phyloP scores from a whole-genome alignment of 2,888 invertebrate species.

The Drosophila macrospina region DNA sequence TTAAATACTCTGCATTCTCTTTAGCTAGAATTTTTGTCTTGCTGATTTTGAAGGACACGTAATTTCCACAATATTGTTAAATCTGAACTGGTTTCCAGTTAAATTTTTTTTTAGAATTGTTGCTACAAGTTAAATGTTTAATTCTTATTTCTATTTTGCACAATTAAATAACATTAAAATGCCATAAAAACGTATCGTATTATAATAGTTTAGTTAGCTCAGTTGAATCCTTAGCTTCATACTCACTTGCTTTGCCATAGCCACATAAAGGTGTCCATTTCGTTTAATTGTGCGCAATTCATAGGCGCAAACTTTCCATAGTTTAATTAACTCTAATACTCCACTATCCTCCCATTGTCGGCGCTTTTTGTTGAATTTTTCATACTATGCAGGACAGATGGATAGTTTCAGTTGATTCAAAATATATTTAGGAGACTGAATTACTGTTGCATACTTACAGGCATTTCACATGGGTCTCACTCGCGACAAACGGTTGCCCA shows the following conservation, averaged over 20 bases:
- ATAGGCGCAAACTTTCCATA: slow-evolving; percentile 85
- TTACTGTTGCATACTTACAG: slow-evolving; percentile 71
- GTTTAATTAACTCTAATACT: slow-evolving; percentile 84
- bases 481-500: slow-evolving; percentile 79
- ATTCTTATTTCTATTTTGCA: too few relatives aligned
- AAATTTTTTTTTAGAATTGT: too few relatives aligned
- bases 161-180: too few relatives aligned
- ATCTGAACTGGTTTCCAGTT: too few relatives aligned
- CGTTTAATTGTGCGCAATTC: slow-evolving; percentile 85
- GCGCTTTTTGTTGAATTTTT: slow-evolving; percentile 85
- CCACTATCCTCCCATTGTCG: slow-evolving; percentile 85
- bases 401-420: too few relatives aligned
- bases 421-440: not conserved
- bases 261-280: slow-evolving; percentile 85
- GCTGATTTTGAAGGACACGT: too few relatives aligned
- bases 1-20: too few relatives aligned
- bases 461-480: slow-evolving; percentile 84
- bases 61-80: too few relatives aligned
- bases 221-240: not conserved
- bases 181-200: too few relatives aligned
- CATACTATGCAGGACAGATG: slow-evolving; percentile 68
- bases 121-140: too few relatives aligned
- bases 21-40: too few relatives aligned
- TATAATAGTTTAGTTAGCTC: too few relatives aligned
- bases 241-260: slow-evolving; percentile 83